Evolutionary conservation across 2,888 invertebrate genomes (phyloP).

Genomic region (Pegoplata infirma): DNA sequence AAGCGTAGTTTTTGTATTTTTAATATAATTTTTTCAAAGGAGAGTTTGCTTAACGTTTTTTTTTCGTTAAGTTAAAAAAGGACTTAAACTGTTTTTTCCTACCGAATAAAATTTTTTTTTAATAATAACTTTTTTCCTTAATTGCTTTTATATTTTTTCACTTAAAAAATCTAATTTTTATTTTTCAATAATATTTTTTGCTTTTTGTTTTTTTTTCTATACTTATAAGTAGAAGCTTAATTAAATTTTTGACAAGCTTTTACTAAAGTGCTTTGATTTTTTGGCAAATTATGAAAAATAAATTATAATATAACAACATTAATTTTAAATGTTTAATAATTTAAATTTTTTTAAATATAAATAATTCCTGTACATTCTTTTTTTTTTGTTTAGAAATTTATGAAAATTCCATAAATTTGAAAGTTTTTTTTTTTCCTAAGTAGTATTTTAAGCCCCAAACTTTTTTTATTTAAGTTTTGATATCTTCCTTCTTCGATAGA

Average conservation of each 20-base stretch:
- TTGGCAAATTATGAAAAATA: conserved; percentile 49
- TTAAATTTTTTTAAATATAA: not conserved
- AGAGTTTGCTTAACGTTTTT: not conserved
- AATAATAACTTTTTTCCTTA: not conserved
- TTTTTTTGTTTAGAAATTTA: not conserved
- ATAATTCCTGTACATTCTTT: too few species aligned
- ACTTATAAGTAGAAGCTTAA: conserved; percentile 63
- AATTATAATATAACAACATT: not conserved
- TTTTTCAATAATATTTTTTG: conserved; percentile 19
- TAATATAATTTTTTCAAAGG: not conserved
- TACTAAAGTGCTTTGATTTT: conserved; percentile 66
- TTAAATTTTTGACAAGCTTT: conserved; percentile 69
- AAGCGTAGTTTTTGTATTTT: too few species aligned
- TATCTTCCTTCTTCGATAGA: not conserved
- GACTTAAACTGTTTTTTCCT: conserved; percentile 48
- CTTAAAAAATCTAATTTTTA: conserved; percentile 19
- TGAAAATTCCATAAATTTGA: not conserved
- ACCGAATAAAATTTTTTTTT: conserved; percentile 8
- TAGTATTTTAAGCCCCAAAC: not conserved
- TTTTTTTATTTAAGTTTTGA: not conserved
- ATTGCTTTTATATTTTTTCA: not conserved
- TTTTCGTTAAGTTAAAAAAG: conserved; percentile 9
- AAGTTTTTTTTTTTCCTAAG: not conserved
- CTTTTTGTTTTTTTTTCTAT: conserved; percentile 53
- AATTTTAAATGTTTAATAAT: not conserved